Evolutionary conservation across 2,888 invertebrate genomes (phyloP), one percentile per base, ranked within the genome.

Genomic region (Orthosia gothica): DNA sequence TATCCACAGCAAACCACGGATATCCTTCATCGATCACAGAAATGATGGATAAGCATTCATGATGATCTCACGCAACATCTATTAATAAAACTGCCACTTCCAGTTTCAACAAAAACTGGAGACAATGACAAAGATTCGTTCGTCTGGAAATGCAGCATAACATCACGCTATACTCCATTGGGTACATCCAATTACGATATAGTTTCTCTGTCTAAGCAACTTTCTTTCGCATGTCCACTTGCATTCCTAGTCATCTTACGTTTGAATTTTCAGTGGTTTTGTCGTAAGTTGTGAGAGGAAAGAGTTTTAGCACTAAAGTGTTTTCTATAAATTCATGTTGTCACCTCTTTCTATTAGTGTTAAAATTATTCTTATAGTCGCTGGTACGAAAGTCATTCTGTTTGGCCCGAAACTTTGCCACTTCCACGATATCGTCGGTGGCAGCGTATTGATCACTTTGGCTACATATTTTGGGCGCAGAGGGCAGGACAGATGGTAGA

Each of bases 121-220:
- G 5, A 69, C 62, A 79, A 71, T 80, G 73, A 65, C 62, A 57
- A 70, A 52, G 68, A 81, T 59, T 76, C 84, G 73, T 82, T 76
- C 84, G 80, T 73, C 82, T 84, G 84, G 81, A 82, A 82, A 82
- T 69, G n/a, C 66, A 61, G 66, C 71, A 86, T 86, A 87, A 13
- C 83, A 78, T 83, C 81, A 86, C 87, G 86, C 87, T 32, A 86
- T 79, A 69, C 71, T 23, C 76, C 74, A 86, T 79, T 74, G 66
- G 70, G 59, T 77, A 40, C 0, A 71, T 77, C 32, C 65, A 65
- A 74, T 75, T 75, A 69, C 63, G 68, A 74, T 71, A 45, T 65
- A 74, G 76, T 86, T 87, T 87, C 86, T 86, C 85, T 85, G 62
- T 87, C 75, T 49, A 64, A 70, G 59, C 49, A 71, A 86, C 87